phyloP scores from a whole-genome alignment of 2,113 vertebrate genomes.

The Strix uralensis region DNA sequence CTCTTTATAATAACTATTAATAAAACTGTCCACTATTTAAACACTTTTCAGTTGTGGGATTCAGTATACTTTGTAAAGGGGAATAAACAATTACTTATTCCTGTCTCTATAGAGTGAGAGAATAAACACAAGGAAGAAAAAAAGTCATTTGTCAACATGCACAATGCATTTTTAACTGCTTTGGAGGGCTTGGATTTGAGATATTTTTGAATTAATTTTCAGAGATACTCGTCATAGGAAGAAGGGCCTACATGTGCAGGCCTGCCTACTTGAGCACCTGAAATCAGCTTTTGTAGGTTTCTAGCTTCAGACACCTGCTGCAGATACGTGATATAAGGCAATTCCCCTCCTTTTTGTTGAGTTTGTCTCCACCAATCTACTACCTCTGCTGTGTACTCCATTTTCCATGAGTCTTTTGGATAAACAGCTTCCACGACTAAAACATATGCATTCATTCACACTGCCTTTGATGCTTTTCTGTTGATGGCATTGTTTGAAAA shows the following conservation, averaged over 20 bases:
- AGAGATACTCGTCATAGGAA: background rate
- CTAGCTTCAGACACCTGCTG: background rate
- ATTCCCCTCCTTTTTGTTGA: background rate
- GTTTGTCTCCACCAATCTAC: background rate
- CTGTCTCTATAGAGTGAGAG: background rate
- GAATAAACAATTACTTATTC: background rate
- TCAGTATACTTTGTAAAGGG: background rate
- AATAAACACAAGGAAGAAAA: background rate
- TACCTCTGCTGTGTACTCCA: background rate
- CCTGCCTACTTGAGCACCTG: background rate
- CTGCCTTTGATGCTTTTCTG: background rate
- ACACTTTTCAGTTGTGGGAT: background rate
- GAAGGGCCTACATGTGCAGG: background rate
- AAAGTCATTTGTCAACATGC: background rate
- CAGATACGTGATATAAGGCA: background rate
- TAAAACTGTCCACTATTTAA: background rate
- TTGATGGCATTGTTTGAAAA: background rate
- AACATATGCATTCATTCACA: background rate
- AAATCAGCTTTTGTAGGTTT: background rate
- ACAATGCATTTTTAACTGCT: background rate
- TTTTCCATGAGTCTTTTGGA: background rate
- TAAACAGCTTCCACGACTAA: background rate
- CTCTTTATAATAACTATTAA: background rate
- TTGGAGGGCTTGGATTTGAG: background rate
- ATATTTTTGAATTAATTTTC: background rate